Percentiles rank a stretch among this genome's conserved stretches.
Evolutionary conservation across 2,797 vertebrate genomes (phyloP).

Genomic region (Oryzias dopingdopingensis): DNA sequence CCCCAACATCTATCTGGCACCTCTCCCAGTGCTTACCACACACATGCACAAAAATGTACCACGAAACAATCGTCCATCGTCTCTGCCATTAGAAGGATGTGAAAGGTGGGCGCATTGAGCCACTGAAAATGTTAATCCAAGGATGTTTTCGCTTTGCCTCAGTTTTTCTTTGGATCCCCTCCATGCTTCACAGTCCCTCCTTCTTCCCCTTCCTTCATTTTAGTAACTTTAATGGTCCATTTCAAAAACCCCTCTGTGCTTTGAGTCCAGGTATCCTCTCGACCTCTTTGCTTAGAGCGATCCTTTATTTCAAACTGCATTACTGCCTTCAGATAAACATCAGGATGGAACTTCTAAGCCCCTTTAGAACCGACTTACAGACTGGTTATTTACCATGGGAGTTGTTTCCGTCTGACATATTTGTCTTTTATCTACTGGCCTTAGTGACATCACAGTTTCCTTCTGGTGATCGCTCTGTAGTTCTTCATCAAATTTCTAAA

Average conservation of each 20-base stretch:
- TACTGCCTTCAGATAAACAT: conserved; percentile 29
- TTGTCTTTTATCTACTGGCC: background rate
- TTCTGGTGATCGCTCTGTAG: background rate
- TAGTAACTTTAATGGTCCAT: conserved; percentile 31
- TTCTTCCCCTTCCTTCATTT: conserved; percentile 39
- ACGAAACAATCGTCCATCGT: conserved; percentile 53
- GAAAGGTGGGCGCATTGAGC: conserved; percentile 40
- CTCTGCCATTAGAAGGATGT: conserved; percentile 58
- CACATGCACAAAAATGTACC: conserved; percentile 19
- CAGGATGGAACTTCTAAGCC: conserved; percentile 30
- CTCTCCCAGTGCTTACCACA: conserved; percentile 37
- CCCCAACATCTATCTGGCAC: conserved; percentile 64
- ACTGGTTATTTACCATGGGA: conserved; percentile 22
- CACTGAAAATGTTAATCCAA: conserved; percentile 53
- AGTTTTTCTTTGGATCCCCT: conserved; percentile 34
- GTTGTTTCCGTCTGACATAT: conserved; percentile 21
- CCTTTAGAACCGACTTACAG: conserved; percentile 16
- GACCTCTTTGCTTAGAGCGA: conserved; percentile 39
- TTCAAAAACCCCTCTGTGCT: conserved; percentile 46
- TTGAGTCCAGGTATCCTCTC: conserved; percentile 30
- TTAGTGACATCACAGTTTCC: conserved; percentile 4
- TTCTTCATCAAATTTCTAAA: background rate
- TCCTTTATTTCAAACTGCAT: conserved; percentile 30
- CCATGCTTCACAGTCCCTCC: conserved; percentile 29
- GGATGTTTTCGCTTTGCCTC: conserved; percentile 61